Evolutionary conservation across 2,888 invertebrate species (phyloP), one percentile per base, ranked within the genome.

Genomic region (Criorhina ranunculi): DNA sequence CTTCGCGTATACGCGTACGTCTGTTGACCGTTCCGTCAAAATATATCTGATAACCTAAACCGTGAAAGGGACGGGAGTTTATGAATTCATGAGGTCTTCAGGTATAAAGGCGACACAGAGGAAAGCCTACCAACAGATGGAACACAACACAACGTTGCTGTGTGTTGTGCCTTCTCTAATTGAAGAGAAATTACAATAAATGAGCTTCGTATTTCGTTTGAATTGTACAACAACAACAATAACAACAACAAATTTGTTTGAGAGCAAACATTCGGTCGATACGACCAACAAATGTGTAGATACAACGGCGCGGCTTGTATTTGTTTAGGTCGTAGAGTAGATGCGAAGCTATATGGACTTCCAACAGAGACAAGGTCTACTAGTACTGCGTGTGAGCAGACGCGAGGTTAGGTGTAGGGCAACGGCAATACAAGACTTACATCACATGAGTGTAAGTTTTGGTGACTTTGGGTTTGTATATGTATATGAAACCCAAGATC

Each of bases 251-350:
- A 24, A 12, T 42, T 29, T 29, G 60, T 31, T 42, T 42, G 60
- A 29, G 29, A 31, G 51, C 66, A 67, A 67, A 67, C 66, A 53
- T 17, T 29, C 66, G 51, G 49, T 67, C 53, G 15, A 15, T 40
- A 51, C 31, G 51, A 37, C 17, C n/a, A 64, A 35, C 35, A 46
- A 29, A 31, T 64, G 19, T 37, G 35, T 35, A n/a, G n/a, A n/a
- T n/a, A 35, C 7, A 35, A 33, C 17, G 35, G n/a, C 35, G 17
- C 35, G 17, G 11, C 8, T 5, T 60, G 31, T 67, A 40, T 42
- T 53, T 67, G 66, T 42, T 67, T 53, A 67, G 51, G 40, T 53
- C 37, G 51, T 44, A 6, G 12, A 33, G 8, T 31, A 31, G 24
- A 35, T 46, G 31, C 4, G 24, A 24, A 4, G 24, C 24, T 24